Base-by-base conservation (phyloP, 2,888 invertebrate species). In the Luperina testacea region DNA sequence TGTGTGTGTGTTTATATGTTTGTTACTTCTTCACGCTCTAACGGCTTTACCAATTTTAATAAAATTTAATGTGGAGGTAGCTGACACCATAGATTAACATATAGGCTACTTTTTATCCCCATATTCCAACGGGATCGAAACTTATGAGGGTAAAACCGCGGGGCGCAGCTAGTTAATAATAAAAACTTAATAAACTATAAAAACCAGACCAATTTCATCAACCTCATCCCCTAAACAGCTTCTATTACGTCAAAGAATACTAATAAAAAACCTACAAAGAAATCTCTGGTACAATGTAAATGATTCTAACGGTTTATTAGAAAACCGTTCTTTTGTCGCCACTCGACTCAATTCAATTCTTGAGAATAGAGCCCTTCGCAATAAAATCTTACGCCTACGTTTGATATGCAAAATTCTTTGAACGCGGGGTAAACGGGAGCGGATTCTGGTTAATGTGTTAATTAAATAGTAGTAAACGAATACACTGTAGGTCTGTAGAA, bases 351-450 rank as follows among this genome's bases (percentile, higher is more conserved):
- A 89, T 93, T 89, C 91, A 89, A 91, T 92, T 89, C 88, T 81
- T 88, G 80, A 85, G 90, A 92, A 91, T 91, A 91, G 90, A 83
- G 89, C 90, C 90, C 90, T 88, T 88, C 76, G 91, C 91, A 94
- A 94, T 95, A 95, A 95, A 95, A 95, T 92, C 91, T 93, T 94
- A 93, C 90, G 94, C 93, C 94, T 94, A 93, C 94, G 87, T 91
- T 92, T 92, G 90, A 92, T 94, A 95, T 95, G 95, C 95, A 94
- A 95, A 94, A 94, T 93, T 92, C 92, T 90, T 90, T 91, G 87
- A 86, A 91, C 87, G 89, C 90, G 84, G 85, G 80, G 75, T 73
- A 87, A 88, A 84, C 81, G 82, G 85, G 75, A 65, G 11, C 79
- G 65, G 93, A 94, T 94, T 94, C 93, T 91, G 91, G 75, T 75